Percentiles rank a stretch among this genome's conserved stretches.
Conservation (phyloP, 2,113 vertebrate genomes). For the Chascanopsetta lugubris region DNA sequence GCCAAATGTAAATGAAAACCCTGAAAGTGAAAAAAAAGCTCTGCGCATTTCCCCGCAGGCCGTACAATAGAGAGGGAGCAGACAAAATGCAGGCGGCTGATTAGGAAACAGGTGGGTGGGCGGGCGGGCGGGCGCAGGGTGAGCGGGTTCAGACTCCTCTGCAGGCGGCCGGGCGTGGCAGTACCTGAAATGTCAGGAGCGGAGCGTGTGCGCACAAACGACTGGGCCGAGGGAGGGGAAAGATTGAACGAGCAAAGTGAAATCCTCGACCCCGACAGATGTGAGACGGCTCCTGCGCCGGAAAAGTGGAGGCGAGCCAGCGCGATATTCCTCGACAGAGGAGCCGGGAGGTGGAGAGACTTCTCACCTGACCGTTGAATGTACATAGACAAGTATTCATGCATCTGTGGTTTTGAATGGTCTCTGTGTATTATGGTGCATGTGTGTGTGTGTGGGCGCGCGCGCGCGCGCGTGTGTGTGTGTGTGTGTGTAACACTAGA, state of each 20-base stretch:
- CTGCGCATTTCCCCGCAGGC: too few species aligned
- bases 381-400: constrained; percentile 22
- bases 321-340: constrained; percentile 34
- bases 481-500: constrained; percentile 34
- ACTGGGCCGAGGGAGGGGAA: background rate
- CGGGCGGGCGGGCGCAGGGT: background rate
- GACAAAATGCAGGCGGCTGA: background rate
- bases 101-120: background rate
- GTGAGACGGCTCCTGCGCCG: constrained; percentile 2
- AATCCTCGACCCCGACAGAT: background rate
- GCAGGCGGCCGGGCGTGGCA: background rate
- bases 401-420: constrained; percentile 44
- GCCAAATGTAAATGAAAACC: too few species aligned
- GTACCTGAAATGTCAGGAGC: background rate
- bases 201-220: background rate
- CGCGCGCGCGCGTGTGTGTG: background rate
- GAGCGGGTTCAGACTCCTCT: background rate
- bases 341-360: constrained; percentile 11
- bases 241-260: background rate
- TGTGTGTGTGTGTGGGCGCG: background rate
- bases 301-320: constrained; percentile 6
- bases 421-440: constrained; percentile 35
- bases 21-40: too few species aligned
- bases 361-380: constrained; percentile 54
- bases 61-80: too few species aligned